phyloP scores from a whole-genome alignment of 2,113 vertebrate genomes.

The Archilochus colubris region DNA sequence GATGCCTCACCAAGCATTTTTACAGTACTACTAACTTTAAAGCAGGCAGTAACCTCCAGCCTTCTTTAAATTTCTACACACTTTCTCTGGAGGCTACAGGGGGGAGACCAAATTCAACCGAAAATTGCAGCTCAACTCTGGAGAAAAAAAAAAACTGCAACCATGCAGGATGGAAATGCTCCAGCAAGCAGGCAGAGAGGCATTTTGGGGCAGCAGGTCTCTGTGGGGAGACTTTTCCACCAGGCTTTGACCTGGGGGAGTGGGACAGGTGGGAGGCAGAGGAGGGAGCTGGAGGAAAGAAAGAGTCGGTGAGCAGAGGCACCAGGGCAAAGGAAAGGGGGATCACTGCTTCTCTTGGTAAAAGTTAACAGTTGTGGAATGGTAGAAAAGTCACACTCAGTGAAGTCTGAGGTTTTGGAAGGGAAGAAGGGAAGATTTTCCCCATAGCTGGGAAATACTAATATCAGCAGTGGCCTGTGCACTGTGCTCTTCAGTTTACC shows the following conservation, averaged over 20 bases:
- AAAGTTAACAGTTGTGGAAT: conserved; percentile 1
- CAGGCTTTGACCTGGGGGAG: not conserved
- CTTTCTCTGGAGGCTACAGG: not conserved
- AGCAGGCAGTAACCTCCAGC: not conserved
- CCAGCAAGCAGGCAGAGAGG: not conserved
- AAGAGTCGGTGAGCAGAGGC: not conserved
- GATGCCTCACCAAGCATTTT: not conserved
- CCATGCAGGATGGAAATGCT: not conserved
- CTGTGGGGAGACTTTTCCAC: not conserved
- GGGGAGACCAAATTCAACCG: not conserved
- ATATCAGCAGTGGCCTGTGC: not conserved
- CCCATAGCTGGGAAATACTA: not conserved
- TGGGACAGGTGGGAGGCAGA: not conserved
- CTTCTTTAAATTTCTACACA: not conserved
- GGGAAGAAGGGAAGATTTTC: not conserved
- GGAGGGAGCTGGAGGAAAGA: not conserved
- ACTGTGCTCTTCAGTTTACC: not conserved
- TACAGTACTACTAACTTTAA: not conserved
- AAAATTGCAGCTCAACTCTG: not conserved
- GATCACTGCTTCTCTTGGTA: not conserved
- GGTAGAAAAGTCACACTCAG: not conserved
- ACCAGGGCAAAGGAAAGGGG: not conserved
- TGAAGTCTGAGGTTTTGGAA: not conserved
- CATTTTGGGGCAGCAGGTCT: not conserved
- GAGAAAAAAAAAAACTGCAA: not conserved